A percentile compares a stretch with the other conserved stretches of the same genome.
phyloP scores from a whole-genome alignment of 92 coral and sea anemone species.

The Porites divaricata region DNA sequence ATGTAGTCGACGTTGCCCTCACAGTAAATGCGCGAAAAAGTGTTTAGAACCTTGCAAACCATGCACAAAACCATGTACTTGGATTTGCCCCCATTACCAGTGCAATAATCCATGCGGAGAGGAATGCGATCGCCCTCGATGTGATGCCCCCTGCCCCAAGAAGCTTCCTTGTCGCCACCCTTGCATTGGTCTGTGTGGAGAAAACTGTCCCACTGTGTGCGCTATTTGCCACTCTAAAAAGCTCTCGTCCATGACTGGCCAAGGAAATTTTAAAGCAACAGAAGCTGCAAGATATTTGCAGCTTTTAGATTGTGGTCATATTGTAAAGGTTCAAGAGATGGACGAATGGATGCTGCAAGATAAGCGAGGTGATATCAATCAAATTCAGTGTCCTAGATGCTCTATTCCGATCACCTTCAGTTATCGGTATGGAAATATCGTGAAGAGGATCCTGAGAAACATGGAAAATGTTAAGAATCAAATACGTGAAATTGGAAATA shows the following conservation, averaged over 20 bases:
- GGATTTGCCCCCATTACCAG: slow-evolving; percentile 66
- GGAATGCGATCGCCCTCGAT: slow-evolving; percentile 57
- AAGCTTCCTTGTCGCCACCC: slow-evolving; percentile 68
- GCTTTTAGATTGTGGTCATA: slow-evolving; percentile 75
- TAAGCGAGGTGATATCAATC: slow-evolving; percentile 18
- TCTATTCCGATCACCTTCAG: slow-evolving; percentile 60
- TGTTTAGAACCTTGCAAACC: slow-evolving; percentile 64
- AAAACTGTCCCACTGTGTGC: slow-evolving; percentile 74
- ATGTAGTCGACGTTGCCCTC: slow-evolving; percentile 71
- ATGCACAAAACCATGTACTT: slow-evolving; percentile 60
- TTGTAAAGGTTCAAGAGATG: slow-evolving; percentile 60
- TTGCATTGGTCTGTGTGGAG: slow-evolving; percentile 87
- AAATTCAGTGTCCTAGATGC: slow-evolving; percentile 55
- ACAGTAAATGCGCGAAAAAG: slow-evolving; percentile 40
- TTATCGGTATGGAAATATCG: slow-evolving; percentile 63
- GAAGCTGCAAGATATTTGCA: slow-evolving; percentile 49
- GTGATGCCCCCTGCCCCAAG: slow-evolving; percentile 61
- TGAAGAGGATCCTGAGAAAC: slow-evolving; percentile 48
- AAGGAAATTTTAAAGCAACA: slow-evolving; percentile 19
- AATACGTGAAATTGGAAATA: background rate
- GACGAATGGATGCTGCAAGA: slow-evolving; percentile 65
- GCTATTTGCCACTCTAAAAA: slow-evolving; percentile 51
- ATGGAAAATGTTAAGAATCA: slow-evolving; percentile 42
- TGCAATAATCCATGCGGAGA: slow-evolving; percentile 71
- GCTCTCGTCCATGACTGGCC: slow-evolving; percentile 42